phyloP scores from a whole-genome alignment of 1,140 invertebrate genomes.

The Drosophila albomicans region DNA sequence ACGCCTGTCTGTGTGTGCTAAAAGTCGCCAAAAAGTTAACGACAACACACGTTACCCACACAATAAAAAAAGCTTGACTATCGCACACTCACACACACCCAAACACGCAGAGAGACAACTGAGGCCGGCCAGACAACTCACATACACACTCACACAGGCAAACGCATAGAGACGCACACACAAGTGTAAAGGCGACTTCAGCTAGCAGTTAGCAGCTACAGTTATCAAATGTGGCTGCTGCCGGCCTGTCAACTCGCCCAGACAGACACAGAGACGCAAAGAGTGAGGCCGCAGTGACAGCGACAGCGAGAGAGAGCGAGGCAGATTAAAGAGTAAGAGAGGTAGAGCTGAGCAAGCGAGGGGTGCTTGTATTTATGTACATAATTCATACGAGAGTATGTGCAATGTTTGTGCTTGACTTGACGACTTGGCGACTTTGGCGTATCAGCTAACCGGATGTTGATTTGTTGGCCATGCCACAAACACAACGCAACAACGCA shows the following conservation, averaged over 20 bases:
- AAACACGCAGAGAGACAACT: slow-evolving; percentile 49
- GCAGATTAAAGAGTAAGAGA: background rate
- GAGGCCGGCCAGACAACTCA: slow-evolving; percentile 71
- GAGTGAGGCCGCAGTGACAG: background rate
- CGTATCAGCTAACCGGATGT: slow-evolving; percentile 53
- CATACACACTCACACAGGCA: slow-evolving; percentile 24
- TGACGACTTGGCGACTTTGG: slow-evolving; percentile 12
- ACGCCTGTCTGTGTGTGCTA: slow-evolving; percentile 40
- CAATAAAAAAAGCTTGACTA: slow-evolving; percentile 58
- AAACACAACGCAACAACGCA: no score
- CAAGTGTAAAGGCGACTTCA: slow-evolving; percentile 22
- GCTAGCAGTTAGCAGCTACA: slow-evolving; percentile 61
- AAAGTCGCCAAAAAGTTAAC: slow-evolving; percentile 48
- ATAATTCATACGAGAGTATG: slow-evolving; percentile 45
- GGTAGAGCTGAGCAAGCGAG: background rate
- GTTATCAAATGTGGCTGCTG: slow-evolving; percentile 67
- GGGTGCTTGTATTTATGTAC: slow-evolving; percentile 26
- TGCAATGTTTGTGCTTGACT: slow-evolving; percentile 35
- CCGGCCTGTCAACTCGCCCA: slow-evolving; percentile 50
- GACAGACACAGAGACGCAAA: slow-evolving; percentile 29
- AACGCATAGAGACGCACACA: background rate
- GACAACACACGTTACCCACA: slow-evolving; percentile 64
- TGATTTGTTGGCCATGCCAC: slow-evolving; percentile 43
- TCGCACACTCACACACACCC: slow-evolving; percentile 44
- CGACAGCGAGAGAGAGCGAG: background rate